These are phyloP conservation scores for Nezara viridula DNA, from an alignment of 2,888 invertebrate species.

Conservation along the genomic window DNA sequence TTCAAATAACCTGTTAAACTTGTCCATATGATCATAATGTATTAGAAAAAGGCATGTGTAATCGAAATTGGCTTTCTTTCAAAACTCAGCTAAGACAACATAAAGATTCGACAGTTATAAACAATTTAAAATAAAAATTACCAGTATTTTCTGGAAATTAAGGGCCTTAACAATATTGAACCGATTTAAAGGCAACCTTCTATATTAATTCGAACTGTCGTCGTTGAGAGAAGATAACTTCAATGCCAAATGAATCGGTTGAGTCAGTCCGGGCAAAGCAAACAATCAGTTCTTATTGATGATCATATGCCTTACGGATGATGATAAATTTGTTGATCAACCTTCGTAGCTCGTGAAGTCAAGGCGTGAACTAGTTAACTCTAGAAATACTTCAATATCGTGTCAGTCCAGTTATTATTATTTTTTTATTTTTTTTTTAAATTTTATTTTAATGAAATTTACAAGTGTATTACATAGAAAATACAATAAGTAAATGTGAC, in stretches of 20 bases:
- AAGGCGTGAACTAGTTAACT: neutral
- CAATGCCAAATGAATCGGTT: constrained; percentile 10
- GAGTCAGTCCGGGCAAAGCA: neutral
- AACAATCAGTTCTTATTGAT: neutral
- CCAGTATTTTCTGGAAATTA: neutral
- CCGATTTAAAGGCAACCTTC: neutral
- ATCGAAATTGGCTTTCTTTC: too few species aligned
- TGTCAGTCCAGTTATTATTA: too few species aligned
- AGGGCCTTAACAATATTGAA: neutral
- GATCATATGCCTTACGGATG: neutral
- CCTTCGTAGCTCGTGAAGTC: neutral
- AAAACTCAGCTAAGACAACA: too few species aligned
- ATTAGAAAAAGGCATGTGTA: too few species aligned
- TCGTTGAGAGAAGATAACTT: neutral
- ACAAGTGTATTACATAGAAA: too few species aligned
- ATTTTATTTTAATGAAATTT: too few species aligned
- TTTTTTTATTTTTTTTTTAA: too few species aligned
- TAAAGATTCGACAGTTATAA: too few species aligned
- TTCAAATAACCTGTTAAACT: too few species aligned
- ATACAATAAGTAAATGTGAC: too few species aligned
- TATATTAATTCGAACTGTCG: neutral
- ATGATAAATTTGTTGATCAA: constrained; percentile 10
- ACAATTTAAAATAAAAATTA: neutral
- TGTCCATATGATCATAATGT: too few species aligned
- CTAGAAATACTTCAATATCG: neutral